Evolutionary conservation across 2,113 vertebrate species (phyloP).

Genomic region (Salvelinus fontinalis): DNA sequence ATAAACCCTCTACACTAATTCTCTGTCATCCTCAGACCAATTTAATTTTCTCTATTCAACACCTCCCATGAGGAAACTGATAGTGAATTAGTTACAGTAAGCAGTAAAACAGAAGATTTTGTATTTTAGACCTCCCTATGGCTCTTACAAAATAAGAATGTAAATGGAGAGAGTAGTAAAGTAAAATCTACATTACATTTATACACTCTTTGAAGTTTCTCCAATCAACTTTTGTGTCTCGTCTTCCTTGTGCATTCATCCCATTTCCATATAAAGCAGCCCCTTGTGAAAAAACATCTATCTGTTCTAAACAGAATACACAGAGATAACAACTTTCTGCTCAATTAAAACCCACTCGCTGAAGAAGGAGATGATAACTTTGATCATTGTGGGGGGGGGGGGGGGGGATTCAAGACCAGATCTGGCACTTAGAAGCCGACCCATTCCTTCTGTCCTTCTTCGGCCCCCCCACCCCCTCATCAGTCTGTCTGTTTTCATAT

Average conservation of each 20-base stretch:
- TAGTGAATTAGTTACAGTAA: too few species aligned
- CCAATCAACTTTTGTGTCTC: too few species aligned
- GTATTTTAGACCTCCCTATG: too few species aligned
- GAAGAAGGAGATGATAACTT: slow-evolving; percentile 36
- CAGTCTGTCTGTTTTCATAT: background rate
- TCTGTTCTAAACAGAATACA: slow-evolving; percentile 33
- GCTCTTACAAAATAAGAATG: too few species aligned
- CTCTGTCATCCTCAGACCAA: too few species aligned
- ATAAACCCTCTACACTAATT: too few species aligned
- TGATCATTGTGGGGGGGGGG: slow-evolving; percentile 37
- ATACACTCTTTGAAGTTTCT: too few species aligned
- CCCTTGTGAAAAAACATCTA: slow-evolving; percentile 26
- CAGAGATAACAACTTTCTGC: slow-evolving; percentile 21
- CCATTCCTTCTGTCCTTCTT: background rate
- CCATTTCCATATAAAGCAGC: slow-evolving; percentile 37
- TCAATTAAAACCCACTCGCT: slow-evolving; percentile 41
- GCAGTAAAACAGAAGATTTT: too few species aligned
- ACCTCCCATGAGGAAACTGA: too few species aligned
- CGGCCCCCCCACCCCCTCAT: background rate
- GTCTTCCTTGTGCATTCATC: slow-evolving; percentile 28
- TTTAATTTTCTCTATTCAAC: too few species aligned
- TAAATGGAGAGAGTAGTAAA: too few species aligned
- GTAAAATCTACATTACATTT: too few species aligned
- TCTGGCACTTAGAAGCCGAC: background rate
- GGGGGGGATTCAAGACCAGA: slow-evolving; percentile 38